Base-by-base conservation (phyloP, 1,140 invertebrate genomes). In the Drosophila tristis region DNA sequence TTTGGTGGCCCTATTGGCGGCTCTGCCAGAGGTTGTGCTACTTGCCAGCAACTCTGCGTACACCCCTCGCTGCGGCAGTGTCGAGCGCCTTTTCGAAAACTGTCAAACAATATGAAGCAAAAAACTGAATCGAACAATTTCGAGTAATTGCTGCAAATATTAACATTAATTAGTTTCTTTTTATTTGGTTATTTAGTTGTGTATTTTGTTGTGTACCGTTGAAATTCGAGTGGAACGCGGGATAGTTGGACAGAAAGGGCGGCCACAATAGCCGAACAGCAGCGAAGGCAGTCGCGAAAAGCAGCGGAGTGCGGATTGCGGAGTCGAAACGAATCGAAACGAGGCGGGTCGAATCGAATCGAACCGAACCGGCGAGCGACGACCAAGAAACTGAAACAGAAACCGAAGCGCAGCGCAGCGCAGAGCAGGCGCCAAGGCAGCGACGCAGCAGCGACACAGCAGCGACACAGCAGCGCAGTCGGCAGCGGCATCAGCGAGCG, bases 321-420 rank as follows among this genome's bases (percentile, higher is more conserved):
- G 8, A 39, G 4, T 39, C 35, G 35, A 29, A 2, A 7, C 26
- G 26, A 39, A 39, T 13, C 35, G 35, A 13, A 39, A 43, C 58
- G 43, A 13, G 43, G 42, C 65, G 66, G 42, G 48, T 53, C 49
- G 51, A 44, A 65, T 50, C 44, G 50, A 60, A 65, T 47, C 67
- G 67, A 85, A 86, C 81, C 67, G 74, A 73, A 76, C 82, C 82
- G 82, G 84, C 82, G 84, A 89, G 57, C 84, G 78, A 82, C 82
- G 71, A 70, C 58, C 59, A 89, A 89, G 66, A 82, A 87, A 87
- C 82, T 87, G 66, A 87, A 77, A 79, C 53, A 26, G 26, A 71
- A 39, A 87, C 60, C 59, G 60, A 62, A 55, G 16, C 73, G 26
- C 60, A 35, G n/a, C 58, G 43, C 67, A 50, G 23, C 55, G 42